Evolutionary conservation across 2,888 invertebrate species (phyloP), one percentile per base, ranked within the genome.

Genomic region (Seladonia tumulorum): DNA sequence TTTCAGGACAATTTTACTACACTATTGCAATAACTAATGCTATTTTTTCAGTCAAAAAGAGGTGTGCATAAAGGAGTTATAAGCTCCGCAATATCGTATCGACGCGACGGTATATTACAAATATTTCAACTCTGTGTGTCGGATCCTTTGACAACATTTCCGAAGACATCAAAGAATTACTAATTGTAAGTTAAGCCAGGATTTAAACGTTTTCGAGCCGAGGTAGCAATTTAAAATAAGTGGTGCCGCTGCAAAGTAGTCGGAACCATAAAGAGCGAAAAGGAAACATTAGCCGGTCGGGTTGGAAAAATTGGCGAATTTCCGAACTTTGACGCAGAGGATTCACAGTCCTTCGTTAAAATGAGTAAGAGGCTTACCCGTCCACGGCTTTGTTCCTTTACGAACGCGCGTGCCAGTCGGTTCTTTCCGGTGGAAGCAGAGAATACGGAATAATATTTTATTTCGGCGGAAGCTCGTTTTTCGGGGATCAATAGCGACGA

Each of bases 321-420:
- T 35, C 66, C 18, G 29, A 35, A 66, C 35, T 35, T 66, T 35
- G 18, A 66, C 18, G 18, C 35, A 66, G 18, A 66, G 63, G 18
- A 66, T 66, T 66, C 66, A 14, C 66, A 22, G 66, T 66, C 35
- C 35, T 66, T 18, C 66, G 35, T 66, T 66, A 66, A 66, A 66
- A 35, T 66, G 10, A 29, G 29, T 25, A 66, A 35, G 66, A 66
- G 29, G 35, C 66, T 66, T 66, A 35, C 66, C 14, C 25, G 29
- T 14, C 25, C 16, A 63, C 60, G 29, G 29, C 29, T 35, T 66
- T 29, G 60, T 63, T 14, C 25, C 16, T 63, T 29, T 29, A 5
- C 5, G 16, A 16, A 63, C 60, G 60, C 60, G 60, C 25, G 60
- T 63, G 60, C 14, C 60, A 1, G 16, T 25, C 25, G 60, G 60